A percentile compares a stretch with the other conserved stretches of the same genome.
Evolutionary conservation across 2,113 vertebrate species (phyloP).

Genomic region (Tiliqua scincoides): DNA sequence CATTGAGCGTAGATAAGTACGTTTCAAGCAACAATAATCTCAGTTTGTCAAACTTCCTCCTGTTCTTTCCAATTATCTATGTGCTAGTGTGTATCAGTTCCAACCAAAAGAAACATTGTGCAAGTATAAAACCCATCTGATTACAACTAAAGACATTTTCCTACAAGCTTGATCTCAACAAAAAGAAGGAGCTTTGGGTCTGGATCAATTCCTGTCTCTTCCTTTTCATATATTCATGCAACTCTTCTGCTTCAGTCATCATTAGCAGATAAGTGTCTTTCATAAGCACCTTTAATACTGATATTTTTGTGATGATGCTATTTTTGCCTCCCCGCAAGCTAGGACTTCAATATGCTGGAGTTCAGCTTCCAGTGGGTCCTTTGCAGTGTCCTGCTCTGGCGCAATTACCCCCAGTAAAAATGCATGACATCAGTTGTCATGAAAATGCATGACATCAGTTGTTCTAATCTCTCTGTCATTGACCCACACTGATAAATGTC

Average conservation of each 20-base stretch:
- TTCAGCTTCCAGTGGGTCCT: neutral
- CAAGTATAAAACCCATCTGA: neutral
- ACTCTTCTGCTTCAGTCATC: neutral
- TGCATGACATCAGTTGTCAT: constrained; percentile 39
- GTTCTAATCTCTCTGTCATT: constrained; percentile 51
- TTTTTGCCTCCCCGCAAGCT: neutral
- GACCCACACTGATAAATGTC: constrained; percentile 55
- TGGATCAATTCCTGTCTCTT: neutral
- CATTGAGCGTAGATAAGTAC: neutral
- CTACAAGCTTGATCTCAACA: neutral
- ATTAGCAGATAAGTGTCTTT: neutral
- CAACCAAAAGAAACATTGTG: neutral
- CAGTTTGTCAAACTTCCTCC: neutral
- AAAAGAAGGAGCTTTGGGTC: neutral
- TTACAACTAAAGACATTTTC: neutral
- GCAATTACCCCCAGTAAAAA: constrained; percentile 41
- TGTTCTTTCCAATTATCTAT: neutral
- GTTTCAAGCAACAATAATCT: neutral
- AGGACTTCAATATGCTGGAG: constrained; percentile 33
- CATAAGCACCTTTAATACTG: neutral
- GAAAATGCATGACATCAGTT: constrained; percentile 50
- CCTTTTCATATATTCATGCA: neutral
- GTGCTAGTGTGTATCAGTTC: neutral
- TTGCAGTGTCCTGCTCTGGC: neutral
- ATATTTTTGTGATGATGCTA: neutral